Base-by-base conservation (phyloP, 2,797 vertebrate species). In the Zalophus californianus region DNA sequence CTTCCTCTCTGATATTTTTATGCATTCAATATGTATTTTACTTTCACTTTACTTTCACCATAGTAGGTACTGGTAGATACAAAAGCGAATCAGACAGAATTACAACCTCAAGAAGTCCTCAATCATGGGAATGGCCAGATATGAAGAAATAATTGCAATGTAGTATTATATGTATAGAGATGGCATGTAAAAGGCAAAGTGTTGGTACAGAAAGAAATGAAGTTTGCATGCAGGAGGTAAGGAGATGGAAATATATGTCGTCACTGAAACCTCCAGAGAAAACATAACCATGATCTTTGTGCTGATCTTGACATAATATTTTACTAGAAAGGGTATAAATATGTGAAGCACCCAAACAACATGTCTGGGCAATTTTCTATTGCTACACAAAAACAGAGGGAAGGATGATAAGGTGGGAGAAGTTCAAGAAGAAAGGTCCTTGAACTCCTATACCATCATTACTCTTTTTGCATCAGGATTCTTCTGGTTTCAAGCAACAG, bases 1-100 rank as follows among this genome's bases (percentile, higher is more conserved):
- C 60, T 86, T 91, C 15, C 56, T 70, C 90, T 90, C 78, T 32
- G 27, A 4, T 86, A 56, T 52, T 73, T 89, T 90, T 83, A 88
- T 86, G 25, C 5, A 89, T 93, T 68, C 14, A 60, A n/a, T 58
- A 86, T 27, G 14, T 29, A 66, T 62, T 64, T 88, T 56, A 68
- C 1, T 90, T 88, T 72, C 4, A 80, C 16, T 54, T 75, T 35
- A 60, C 25, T 92, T 90, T 80, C 2, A 85, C 2, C 56, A 1
- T 64, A 29, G 29, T 91, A 84, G 27, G 3, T 85, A 4, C 23
- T 88, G 21, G 13, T 82, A 23, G 16, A 32, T 62, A 91, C 25
- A 78, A 86, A 80, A 84, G 44, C 87, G 58, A 94, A 70, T 64
- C 29, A 73, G 27, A 83, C 48, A 72, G 62, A 95, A 78, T 56